Evolutionary conservation across 2,797 vertebrate species (phyloP).

Genomic region (Benthosema pterotum): DNA sequence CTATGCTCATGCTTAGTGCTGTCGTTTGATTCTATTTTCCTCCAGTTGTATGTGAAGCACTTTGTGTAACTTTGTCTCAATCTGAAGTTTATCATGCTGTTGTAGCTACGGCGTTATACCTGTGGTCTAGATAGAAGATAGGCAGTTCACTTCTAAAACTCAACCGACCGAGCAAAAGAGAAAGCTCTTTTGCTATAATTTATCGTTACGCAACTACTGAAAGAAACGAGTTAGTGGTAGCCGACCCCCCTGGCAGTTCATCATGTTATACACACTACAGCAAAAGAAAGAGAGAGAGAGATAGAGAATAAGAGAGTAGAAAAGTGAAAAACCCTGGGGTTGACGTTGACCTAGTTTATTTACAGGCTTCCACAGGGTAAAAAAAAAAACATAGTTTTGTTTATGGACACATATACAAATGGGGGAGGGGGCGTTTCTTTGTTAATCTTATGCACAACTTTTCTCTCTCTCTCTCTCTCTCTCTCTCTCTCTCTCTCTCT

Average conservation of each 20-base stretch:
- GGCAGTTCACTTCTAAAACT: too few species aligned
- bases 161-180: not conserved
- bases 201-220: constrained; percentile 18
- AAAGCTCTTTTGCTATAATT: not conserved
- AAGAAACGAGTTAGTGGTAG: constrained; percentile 14
- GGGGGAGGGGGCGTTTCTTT: not conserved
- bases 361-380: not conserved
- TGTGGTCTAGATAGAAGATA: too few species aligned
- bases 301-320: constrained; percentile 52
- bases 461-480: not conserved
- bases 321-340: constrained; percentile 21
- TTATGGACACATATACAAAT: not conserved
- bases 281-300: constrained; percentile 21
- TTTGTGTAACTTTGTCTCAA: too few species aligned
- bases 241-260: constrained; percentile 22
- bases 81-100: too few species aligned
- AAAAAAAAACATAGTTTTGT: not conserved
- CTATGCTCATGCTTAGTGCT: too few species aligned
- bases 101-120: too few species aligned
- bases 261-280: constrained; percentile 47
- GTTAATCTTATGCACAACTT: not conserved
- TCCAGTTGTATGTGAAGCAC: too few species aligned
- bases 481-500: too few species aligned
- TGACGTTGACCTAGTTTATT: constrained; percentile 35
- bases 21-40: too few species aligned